Evolutionary conservation across 35 echinoderm and acorn worm species (phyloP).

Genomic region (Anneissia japonica): DNA sequence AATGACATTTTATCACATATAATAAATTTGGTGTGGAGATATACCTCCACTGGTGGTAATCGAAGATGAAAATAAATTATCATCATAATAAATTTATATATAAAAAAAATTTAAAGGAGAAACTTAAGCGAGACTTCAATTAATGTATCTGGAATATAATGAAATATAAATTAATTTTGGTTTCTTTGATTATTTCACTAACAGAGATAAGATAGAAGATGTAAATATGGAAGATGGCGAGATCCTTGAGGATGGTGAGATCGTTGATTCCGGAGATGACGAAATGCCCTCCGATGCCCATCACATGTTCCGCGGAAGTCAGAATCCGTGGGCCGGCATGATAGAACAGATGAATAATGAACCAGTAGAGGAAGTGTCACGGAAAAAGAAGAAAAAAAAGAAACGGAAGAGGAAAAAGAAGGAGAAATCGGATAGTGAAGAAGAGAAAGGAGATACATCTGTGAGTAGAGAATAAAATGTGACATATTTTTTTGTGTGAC

Average conservation of each 20-base stretch:
- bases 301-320: not conserved
- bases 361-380: not conserved
- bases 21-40: no score
- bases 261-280: not conserved
- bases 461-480: not conserved
- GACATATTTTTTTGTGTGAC: no score
- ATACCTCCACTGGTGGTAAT: no score
- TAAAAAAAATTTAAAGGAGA: no score
- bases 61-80: no score
- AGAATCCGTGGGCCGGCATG: not conserved
- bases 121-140: no score
- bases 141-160: no score
- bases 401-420: not conserved
- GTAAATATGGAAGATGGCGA: not conserved
- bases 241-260: not conserved
- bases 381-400: not conserved
- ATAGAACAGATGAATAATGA: not conserved
- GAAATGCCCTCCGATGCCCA: not conserved
- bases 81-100: no score
- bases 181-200: no score
- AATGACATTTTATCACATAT: no score
- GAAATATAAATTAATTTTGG: no score
- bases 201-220: not conserved
- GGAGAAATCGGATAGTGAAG: not conserved
- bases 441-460: not conserved